phyloP scores from a whole-genome alignment of 2,888 invertebrate genomes.

The Tenthredo notha region DNA sequence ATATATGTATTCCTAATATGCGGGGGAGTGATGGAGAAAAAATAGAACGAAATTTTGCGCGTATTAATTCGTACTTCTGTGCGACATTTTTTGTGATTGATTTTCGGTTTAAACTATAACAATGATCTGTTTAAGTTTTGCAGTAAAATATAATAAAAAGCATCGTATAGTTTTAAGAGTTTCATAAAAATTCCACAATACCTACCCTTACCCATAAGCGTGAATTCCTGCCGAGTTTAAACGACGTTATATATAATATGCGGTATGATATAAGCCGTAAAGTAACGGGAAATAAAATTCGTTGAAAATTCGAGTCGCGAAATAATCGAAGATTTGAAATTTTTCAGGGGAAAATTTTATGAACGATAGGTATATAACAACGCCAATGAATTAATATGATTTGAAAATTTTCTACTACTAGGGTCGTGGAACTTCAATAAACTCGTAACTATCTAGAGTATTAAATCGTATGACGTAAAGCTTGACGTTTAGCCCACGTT shows the following conservation, averaged over 20 bases:
- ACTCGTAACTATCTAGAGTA: not conserved
- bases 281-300: not conserved
- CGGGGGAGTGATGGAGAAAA: not conserved
- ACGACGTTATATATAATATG: not conserved
- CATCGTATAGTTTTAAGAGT: conserved; percentile 8
- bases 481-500: conserved; percentile 17
- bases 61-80: too few species aligned
- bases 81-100: too few species aligned
- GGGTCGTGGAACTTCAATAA: not conserved
- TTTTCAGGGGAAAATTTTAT: not conserved
- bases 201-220: not conserved
- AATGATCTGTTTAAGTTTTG: not conserved
- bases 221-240: not conserved
- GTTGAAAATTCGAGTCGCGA: not conserved
- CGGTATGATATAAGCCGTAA: not conserved
- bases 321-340: not conserved
- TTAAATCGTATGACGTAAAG: not conserved
- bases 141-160: conserved; percentile 9
- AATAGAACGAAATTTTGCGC: too few species aligned
- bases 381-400: not conserved
- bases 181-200: conserved; percentile 24
- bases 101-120: not conserved
- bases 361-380: not conserved
- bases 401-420: not conserved
- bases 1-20: not conserved